Percentiles rank a stretch among this genome's conserved stretches.
Evolutionary conservation across 2,797 vertebrate genomes (phyloP).

Genomic region (Acanthurus leucopareius): DNA sequence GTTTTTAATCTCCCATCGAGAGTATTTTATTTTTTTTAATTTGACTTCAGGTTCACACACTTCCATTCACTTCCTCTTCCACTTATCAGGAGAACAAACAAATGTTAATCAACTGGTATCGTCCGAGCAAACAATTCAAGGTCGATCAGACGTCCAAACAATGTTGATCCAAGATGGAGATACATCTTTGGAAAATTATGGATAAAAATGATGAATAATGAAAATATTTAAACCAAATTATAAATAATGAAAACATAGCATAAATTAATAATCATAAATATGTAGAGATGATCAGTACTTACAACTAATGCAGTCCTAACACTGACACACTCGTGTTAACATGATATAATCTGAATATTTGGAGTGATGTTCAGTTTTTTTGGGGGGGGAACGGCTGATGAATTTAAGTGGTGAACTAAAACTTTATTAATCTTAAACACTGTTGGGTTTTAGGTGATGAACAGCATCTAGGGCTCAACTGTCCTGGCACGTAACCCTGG

Average conservation of each 20-base stretch:
- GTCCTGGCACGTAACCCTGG: not conserved
- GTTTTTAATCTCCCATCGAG: not conserved
- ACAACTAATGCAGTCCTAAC: too few relatives aligned
- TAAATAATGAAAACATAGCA: too few relatives aligned
- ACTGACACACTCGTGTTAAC: too few relatives aligned
- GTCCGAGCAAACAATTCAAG: too few relatives aligned
- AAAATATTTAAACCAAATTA: too few relatives aligned
- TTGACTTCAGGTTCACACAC: not conserved
- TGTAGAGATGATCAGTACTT: too few relatives aligned
- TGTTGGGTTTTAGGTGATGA: not conserved
- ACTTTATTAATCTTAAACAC: not conserved
- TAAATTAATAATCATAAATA: too few relatives aligned
- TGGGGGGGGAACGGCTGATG: too few relatives aligned
- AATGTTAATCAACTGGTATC: not conserved
- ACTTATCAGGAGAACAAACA: not conserved
- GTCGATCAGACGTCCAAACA: too few relatives aligned
- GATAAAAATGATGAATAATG: too few relatives aligned
- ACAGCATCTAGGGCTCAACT: not conserved
- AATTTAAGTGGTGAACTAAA: not conserved
- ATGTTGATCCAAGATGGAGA: too few relatives aligned
- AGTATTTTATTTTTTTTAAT: not conserved
- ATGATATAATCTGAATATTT: not conserved
- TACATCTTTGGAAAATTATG: too few relatives aligned
- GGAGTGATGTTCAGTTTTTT: not conserved
- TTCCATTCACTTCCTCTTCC: not conserved